phyloP scores from a whole-genome alignment of 2,797 vertebrate species.

The Jordanella pulchra region DNA sequence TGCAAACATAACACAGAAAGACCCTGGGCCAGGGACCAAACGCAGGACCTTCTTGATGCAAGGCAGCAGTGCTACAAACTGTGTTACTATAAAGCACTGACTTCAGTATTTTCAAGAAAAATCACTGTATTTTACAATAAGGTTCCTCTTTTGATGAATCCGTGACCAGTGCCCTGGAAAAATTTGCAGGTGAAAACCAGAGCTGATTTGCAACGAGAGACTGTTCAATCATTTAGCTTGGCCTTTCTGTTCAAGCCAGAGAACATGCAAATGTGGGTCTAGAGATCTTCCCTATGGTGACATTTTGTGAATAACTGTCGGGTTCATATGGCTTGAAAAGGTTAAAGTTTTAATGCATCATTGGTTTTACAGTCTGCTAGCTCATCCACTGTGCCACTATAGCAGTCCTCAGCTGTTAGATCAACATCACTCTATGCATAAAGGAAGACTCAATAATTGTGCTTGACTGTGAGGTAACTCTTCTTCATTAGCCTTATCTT shows the following conservation, averaged over 20 bases:
- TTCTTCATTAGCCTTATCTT: not conserved
- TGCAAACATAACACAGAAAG: no score
- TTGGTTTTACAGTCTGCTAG: not conserved
- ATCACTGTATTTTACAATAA: not conserved
- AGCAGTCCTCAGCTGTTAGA: not conserved
- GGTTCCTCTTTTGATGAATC: not conserved
- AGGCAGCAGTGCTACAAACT: no score
- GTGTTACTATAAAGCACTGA: no score
- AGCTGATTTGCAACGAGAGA: not conserved
- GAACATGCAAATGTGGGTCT: conserved; percentile 9
- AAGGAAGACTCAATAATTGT: not conserved
- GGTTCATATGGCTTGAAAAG: not conserved
- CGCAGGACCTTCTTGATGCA: no score
- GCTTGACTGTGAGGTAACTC: no score
- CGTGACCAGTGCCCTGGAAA: not conserved
- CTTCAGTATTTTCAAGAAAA: no score
- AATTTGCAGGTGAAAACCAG: not conserved
- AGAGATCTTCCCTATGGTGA: conserved; percentile 7
- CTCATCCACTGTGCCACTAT: not conserved
- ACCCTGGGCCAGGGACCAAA: no score
- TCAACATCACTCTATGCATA: no score
- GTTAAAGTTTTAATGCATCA: conserved; percentile 1
- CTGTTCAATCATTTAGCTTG: conserved; percentile 5
- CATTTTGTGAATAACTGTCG: conserved; percentile 6
- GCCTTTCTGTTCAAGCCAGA: conserved; percentile 8